Conservation (phyloP, 2,888 invertebrate genomes). For the Beris morrisii region DNA sequence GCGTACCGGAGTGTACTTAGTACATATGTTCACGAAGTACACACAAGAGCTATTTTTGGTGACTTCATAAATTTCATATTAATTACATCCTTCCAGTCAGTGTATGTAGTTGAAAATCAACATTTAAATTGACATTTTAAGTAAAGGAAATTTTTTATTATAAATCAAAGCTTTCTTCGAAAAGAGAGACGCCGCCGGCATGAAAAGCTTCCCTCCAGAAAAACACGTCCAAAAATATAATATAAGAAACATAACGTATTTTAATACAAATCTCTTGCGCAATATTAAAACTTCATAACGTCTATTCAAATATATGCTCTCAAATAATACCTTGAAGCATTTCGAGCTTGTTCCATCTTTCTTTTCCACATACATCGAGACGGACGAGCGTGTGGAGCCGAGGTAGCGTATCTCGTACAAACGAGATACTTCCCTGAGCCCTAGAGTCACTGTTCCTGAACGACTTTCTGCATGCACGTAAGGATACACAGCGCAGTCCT, state of each 20-base stretch:
- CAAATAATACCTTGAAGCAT: conserved; percentile 42
- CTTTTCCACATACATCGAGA: conserved; percentile 19
- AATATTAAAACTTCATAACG: conserved; percentile 44
- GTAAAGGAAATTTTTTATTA: conserved; percentile 16
- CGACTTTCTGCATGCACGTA: conserved; percentile 30
- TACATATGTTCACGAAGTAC: no score
- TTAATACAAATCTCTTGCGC: conserved; percentile 40
- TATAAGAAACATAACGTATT: conserved; percentile 33
- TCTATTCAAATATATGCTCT: conserved; percentile 43
- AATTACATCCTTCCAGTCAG: conserved; percentile 13
- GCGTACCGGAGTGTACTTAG: no score
- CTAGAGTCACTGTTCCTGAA: conserved; percentile 19
- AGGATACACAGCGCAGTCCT: conserved; percentile 7
- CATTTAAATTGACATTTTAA: conserved; percentile 29
- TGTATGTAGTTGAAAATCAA: conserved; percentile 18
- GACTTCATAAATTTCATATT: conserved; percentile 1
- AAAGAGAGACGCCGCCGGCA: conserved; percentile 1
- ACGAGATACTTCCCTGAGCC: conserved; percentile 11
- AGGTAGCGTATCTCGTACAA: conserved; percentile 12
- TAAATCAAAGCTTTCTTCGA: conserved; percentile 26
- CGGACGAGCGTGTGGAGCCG: not conserved
- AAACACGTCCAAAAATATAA: conserved; percentile 28
- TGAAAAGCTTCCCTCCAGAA: conserved; percentile 11
- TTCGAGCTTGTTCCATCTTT: conserved; percentile 39
- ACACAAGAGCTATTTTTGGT: no score